Evolutionary conservation across 2,113 vertebrate genomes (phyloP), one percentile per base, ranked within the genome.

Genomic region (Lasiurus cinereus): DNA sequence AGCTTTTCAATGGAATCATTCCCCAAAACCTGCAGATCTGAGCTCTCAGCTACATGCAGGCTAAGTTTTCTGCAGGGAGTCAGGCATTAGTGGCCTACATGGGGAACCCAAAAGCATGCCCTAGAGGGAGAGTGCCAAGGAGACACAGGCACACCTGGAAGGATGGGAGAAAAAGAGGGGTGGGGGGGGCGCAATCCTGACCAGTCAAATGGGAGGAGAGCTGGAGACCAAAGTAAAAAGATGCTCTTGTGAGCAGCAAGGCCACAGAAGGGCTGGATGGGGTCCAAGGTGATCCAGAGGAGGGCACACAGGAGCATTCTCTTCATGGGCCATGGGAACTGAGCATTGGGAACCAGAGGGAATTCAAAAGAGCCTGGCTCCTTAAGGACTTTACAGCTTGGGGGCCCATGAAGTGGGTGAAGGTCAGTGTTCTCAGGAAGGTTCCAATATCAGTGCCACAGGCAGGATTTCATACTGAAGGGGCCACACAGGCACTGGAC

Each of bases 291-390:
- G 14, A 33, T 19, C 52, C 77, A 84, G 24, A 70, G 5, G 2
- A 9, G 9, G 27, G 0, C 13, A 24, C 9, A 18, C 19, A 31
- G 29, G 62, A 72, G 46, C n/a, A n/a, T 29, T n/a, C 46, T 86
- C 1, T 6, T 4, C 46, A 6, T 2, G 2, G 31, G 33, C 8
- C 4, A 11, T 18, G 39, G 24, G 33, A 70, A 5, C n/a, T 8
- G 15, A 29, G 4, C 33, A 9, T 0, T 64, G 27, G 24, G 10
- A 8, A 46, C 39, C 73, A 19, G 22, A 62, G 29, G 48, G 22
- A 48, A 43, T 0, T 12, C 4, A 64, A 18, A 48, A 66, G 22
- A 2, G 19, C 54, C 50, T 18, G 6, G 19, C 12, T 54, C 1
- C 48, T 92, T 7, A 0, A 1, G n/a, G 27, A 3, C 43, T n/a